Evolutionary conservation across 2,113 vertebrate species (phyloP).

Genomic region (Pomatorhinus ruficollis): DNA sequence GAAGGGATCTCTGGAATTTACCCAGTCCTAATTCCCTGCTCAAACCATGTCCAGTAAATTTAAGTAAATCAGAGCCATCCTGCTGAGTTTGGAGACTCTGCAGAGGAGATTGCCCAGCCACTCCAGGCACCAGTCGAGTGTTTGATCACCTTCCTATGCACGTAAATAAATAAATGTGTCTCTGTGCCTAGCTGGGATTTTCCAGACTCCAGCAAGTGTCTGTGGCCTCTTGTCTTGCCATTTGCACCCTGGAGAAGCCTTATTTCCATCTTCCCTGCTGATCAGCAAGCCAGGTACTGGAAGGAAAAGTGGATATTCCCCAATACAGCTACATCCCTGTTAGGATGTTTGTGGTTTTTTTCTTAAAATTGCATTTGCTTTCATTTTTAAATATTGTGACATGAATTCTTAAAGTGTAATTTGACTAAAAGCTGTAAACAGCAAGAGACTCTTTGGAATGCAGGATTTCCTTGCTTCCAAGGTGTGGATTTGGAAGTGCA

Average conservation of each 20-base stretch:
- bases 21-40: background rate
- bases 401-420: conserved; percentile 21
- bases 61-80: background rate
- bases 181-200: background rate
- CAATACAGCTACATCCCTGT: background rate
- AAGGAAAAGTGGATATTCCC: background rate
- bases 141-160: background rate
- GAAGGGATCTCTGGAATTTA: background rate
- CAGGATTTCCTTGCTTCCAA: conserved; percentile 24
- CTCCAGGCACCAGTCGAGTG: background rate
- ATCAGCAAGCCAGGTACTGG: background rate
- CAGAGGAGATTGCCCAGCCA: background rate
- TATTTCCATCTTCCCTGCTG: background rate
- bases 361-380: background rate
- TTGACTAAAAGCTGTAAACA: background rate
- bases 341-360: background rate
- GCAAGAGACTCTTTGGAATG: background rate
- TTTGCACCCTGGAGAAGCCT: background rate
- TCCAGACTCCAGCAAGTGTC: background rate
- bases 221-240: background rate
- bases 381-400: conserved; percentile 10
- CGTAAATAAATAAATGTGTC: background rate
- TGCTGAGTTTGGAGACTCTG: background rate
- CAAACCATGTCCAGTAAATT: background rate
- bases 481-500: background rate